Evolutionary conservation across 1,140 invertebrate species (phyloP).

Genomic region (Habropoda laboriosa): DNA sequence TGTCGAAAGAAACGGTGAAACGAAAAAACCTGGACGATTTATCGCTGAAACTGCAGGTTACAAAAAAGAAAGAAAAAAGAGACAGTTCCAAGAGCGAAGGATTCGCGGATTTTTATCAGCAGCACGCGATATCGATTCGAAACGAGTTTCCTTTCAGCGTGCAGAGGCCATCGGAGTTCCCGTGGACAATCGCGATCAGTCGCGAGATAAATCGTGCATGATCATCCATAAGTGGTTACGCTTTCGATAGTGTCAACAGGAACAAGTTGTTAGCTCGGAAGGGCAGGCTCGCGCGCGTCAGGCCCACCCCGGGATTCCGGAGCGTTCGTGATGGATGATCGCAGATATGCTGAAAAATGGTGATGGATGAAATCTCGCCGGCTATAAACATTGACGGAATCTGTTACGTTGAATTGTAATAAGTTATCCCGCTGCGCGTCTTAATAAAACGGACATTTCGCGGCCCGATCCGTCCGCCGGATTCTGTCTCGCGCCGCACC

Average conservation of each 20-base stretch:
- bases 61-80: too few relatives aligned
- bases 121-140: not conserved
- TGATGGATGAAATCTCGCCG: constrained; percentile 70
- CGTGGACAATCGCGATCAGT: constrained; percentile 30
- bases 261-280: constrained; percentile 70
- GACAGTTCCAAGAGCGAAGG: not conserved
- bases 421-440: constrained; percentile 59
- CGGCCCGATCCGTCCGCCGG: constrained; percentile 1
- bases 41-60: too few relatives aligned
- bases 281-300: constrained; percentile 61
- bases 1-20: too few relatives aligned
- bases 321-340: constrained; percentile 72
- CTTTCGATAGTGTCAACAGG: constrained; percentile 70
- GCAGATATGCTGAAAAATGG: constrained; percentile 72
- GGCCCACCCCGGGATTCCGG: constrained; percentile 68
- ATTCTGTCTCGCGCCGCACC: not conserved
- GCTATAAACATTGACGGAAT: constrained; percentile 72
- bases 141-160: not conserved
- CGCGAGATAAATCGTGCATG: constrained; percentile 63
- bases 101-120: not conserved
- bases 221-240: constrained; percentile 64
- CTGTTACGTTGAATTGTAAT: constrained; percentile 68
- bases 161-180: not conserved
- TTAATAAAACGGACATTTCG: constrained; percentile 51
- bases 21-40: not conserved